Evolutionary conservation across 1,140 invertebrate species (phyloP), one percentile per base, ranked within the genome.

Genomic region (Drosophila sproati): DNA sequence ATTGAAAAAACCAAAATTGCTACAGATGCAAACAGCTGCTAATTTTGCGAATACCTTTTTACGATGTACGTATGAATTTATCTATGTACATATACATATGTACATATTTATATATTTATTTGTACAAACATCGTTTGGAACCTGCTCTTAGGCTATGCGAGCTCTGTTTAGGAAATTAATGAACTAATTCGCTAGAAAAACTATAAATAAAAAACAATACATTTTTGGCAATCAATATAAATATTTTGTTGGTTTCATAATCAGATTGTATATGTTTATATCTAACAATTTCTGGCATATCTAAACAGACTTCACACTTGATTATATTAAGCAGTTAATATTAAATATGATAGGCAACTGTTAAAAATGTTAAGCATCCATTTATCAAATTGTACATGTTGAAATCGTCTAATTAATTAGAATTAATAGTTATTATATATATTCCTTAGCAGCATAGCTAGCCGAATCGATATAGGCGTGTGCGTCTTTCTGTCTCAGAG

Each of bases 21-120:
- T 34, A 35, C 57, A 60, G 7, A 47, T 60, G n/a, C 31, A 47
- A 41, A 34, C 57, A 60, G 57, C 57, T 60, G 70, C 54, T 60
- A 41, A 28, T 60, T 3, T 35, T 50, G 32, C 8, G 12, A 35
- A 52, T 39, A 32, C 31, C 56, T 6, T 56, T 28, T 56, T 4
- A n/a, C 39, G n/a, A 37, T 37, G 5, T 34, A 34, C 34, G 2
- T 34, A 4, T 34, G 12, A 12, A 12, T 12, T 12, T 12, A 12
- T 12, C 12, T 12, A 12, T 12, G 12, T 12, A 12, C 12, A 12
- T 12, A 12, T 12, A 0, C 0, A 12, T 12, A 12, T 12, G 12
- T 34, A 34, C 34, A 34, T 34, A 4, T 34, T 7, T 7, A 37
- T 7, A 57, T 2, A 31, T 48, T 2, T 2, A 39, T 12, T 29